Base-by-base conservation (phyloP, 2,888 invertebrate species). In the Tetrapedia diversipes region DNA sequence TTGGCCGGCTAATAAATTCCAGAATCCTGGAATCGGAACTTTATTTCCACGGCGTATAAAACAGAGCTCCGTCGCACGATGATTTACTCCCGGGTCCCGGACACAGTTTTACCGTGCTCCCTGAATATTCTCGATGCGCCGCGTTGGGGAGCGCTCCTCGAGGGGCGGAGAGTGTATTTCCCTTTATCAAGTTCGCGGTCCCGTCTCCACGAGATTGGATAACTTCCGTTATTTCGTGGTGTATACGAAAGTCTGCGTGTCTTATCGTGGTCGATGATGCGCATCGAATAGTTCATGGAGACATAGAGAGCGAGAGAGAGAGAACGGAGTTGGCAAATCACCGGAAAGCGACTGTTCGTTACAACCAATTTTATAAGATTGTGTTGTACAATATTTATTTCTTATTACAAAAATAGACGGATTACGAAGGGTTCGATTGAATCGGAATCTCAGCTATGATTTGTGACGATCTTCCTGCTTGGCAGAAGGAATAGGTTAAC, bases 211-310 rank as follows among this genome's bases (percentile, higher is more conserved):
- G 82, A 83, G 81, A 84, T 82, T 79, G 84, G 82, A 79, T 83
- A 84, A 83, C 79, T 84, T 84, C 71, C 84, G 82, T 84, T 84
- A 81, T 84, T 84, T 75, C 79, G 65, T 54, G 65, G 59, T n/a
- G n/a, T 68, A 64, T 69, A 53, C 72, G 76, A 83, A 81, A 79
- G 79, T 75, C 72, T 22, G 59, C 39, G 75, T 66, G 77, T 84
- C 82, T 84, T 84, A 84, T 77, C 79, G 69, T 19, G 79, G 39
- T 61, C 73, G 76, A 76, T 73, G 81, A 81, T 77, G 84, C 84
- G 78, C 79, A 84, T 79, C 81, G 79, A 82, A 78, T 82, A 74
- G 71, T 24, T 45, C 27, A 22, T 24, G 49, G 54, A 56, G 51
- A 19, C 47, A 53, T 24, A 45, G n/a, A n/a, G n/a, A n/a, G n/a